These are phyloP conservation scores for Notospermus geniculatus DNA, from an alignment of 1,140 invertebrate genomes.

Conservation along the genomic window DNA sequence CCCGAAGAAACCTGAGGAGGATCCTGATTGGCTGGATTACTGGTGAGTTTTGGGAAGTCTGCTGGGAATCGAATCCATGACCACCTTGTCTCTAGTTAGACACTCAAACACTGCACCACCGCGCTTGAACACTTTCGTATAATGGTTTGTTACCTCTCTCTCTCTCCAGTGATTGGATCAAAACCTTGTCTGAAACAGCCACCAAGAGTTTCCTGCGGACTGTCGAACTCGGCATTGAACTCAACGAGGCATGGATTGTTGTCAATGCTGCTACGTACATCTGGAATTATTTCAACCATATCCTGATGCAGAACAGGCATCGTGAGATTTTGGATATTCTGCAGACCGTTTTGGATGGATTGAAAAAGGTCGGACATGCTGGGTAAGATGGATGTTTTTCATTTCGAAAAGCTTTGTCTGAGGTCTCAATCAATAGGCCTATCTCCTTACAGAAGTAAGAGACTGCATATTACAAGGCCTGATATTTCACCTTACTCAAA, in stretches of 20 bases:
- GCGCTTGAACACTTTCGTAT: no score
- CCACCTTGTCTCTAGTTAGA: no score
- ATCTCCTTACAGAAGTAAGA: no score
- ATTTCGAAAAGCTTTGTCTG: no score
- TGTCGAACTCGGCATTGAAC: constrained; percentile 43
- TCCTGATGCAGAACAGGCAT: constrained; percentile 43
- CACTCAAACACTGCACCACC: no score
- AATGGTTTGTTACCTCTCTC: no score
- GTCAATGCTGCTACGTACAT: constrained; percentile 50
- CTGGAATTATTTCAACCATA: constrained; percentile 56
- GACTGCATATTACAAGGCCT: no score
- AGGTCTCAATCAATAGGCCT: no score
- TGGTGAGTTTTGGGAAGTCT: constrained; percentile 32
- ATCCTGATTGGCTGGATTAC: constrained; percentile 54
- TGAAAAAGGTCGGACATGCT: constrained; percentile 53
- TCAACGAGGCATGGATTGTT: constrained; percentile 52
- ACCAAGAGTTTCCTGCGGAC: constrained; percentile 47
- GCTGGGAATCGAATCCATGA: no score
- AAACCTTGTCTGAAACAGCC: constrained; percentile 36
- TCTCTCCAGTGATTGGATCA: constrained; percentile 49
- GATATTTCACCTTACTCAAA: no score
- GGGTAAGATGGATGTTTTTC: constrained; percentile 31
- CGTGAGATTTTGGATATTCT: constrained; percentile 46
- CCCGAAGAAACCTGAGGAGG: constrained; percentile 50
- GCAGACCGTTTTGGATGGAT: constrained; percentile 39